A percentile compares a stretch with the other conserved stretches of the same genome.
Conservation (phyloP, 2,113 vertebrate species). For the Acanthochromis polyacanthus region DNA sequence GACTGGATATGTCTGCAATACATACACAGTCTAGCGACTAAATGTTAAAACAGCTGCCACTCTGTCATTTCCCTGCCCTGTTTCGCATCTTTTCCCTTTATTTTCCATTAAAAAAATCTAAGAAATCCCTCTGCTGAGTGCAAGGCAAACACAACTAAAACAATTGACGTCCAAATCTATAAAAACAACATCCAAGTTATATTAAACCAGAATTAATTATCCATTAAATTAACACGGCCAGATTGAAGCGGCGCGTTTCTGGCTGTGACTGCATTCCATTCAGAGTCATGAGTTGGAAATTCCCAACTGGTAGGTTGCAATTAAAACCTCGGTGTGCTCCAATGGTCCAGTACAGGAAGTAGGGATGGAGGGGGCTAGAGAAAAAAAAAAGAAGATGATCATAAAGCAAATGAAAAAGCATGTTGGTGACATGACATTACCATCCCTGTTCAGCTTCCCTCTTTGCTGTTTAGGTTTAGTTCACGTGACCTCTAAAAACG, state of each 20-base stretch:
- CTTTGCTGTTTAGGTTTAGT: slow-evolving; percentile 37
- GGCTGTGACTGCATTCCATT: slow-evolving; percentile 25
- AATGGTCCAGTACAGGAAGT: slow-evolving; percentile 18
- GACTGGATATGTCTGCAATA: too few species aligned
- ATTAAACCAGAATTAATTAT: slow-evolving; percentile 45
- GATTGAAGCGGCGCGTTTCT: background rate
- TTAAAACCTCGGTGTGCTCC: slow-evolving; percentile 54
- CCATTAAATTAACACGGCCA: slow-evolving; percentile 53
- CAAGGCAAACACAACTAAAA: background rate
- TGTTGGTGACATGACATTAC: slow-evolving; percentile 23
- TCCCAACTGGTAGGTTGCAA: slow-evolving; percentile 55
- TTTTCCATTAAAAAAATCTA: background rate
- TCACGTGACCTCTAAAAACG: slow-evolving; percentile 37
- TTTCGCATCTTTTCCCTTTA: too few species aligned
- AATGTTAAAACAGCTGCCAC: too few species aligned
- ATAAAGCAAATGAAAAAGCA: slow-evolving; percentile 20
- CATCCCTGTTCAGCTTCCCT: slow-evolving; percentile 39
- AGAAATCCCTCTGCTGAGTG: background rate
- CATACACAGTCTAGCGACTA: too few species aligned
- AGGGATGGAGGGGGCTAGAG: too few species aligned
- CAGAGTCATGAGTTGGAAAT: slow-evolving; percentile 49
- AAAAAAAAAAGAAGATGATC: background rate
- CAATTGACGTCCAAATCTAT: background rate
- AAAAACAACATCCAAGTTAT: slow-evolving; percentile 13
- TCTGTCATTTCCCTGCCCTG: too few species aligned